Base-by-base conservation (phyloP, 1,140 invertebrate genomes). In the Bombyx mandarina region DNA sequence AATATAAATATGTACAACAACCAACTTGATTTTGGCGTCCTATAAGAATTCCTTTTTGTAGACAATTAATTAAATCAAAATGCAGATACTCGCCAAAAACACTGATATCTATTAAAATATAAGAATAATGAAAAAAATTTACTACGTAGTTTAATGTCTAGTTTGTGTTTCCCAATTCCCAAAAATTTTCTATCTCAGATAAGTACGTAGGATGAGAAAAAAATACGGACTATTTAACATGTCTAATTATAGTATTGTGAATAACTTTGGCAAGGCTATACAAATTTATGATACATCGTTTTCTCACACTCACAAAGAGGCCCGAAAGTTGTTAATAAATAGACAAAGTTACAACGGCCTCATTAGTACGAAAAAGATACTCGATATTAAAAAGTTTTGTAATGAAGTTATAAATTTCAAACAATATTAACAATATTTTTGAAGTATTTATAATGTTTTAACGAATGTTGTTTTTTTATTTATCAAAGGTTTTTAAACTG, bases 211-310 rank as follows among this genome's bases (percentile, higher is more conserved):
- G 45, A 54, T 45, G 12, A 22, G 12, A 54, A 54, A 22, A 44
- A 12, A 45, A 18, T 44, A 44, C 53, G 53, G 53, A 22, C 6
- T 54, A 43, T 54, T 45, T 45, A 44, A 18, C n/a, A 54, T 43
- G 43, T 54, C 45, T 45, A 45, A 54, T 54, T 54, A 54, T 54
- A 22, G 44, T 45, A 54, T 54, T 45, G 53, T 45, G 45, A 54
- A 54, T 54, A 54, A 54, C 45, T 54, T 54, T 54, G 7, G 44
- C 53, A 45, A 45, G 7, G 6, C 43, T 54, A 8, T 22, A 54
- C 26, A 18, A 46, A 46, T 45, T 44, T 54, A 26, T 53, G 43
- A 51, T 51, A 35, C 50, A 51, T 26, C 50, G 26, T 22, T 54
- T 54, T 54, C 53, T 12, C 53, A 54, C 52, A 43, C 35, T 53